Percentiles rank a stretch among this genome's conserved stretches.
phyloP scores from a whole-genome alignment of 2,113 vertebrate genomes.

The Marcusenius ussheri region DNA sequence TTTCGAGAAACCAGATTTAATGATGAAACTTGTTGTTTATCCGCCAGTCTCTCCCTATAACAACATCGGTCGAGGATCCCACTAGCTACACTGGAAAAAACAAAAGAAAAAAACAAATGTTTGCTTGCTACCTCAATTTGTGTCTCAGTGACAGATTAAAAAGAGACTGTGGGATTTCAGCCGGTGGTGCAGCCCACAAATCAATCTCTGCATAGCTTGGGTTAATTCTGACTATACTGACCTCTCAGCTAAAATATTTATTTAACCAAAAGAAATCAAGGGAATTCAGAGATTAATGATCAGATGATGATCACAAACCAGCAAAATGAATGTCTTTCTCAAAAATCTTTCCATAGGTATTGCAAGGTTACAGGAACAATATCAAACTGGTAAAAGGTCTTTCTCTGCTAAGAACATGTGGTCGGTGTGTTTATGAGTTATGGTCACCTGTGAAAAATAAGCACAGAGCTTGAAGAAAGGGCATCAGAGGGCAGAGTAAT shows the following conservation, averaged over 20 bases:
- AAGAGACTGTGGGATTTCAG: background rate
- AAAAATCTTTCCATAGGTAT: background rate
- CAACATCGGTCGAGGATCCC: background rate
- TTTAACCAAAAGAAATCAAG: background rate
- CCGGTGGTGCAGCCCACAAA: background rate
- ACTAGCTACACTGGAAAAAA: conserved; percentile 1
- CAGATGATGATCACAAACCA: background rate
- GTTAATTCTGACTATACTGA: background rate
- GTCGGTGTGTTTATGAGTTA: background rate
- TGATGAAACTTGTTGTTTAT: conserved; percentile 17
- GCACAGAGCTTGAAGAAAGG: background rate
- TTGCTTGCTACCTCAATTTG: conserved; percentile 15
- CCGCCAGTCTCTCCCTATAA: conserved; percentile 12
- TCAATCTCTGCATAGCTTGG: background rate
- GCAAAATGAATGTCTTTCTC: background rate
- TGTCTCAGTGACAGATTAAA: background rate
- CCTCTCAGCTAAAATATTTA: background rate
- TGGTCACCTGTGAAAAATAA: background rate
- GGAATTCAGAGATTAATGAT: background rate
- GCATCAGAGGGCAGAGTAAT: background rate
- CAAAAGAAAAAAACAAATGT: background rate
- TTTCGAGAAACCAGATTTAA: conserved; percentile 29
- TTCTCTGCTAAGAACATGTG: background rate
- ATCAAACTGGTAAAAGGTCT: background rate
- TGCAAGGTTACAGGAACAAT: background rate